phyloP scores from a whole-genome alignment of 2,888 invertebrate species.

The Seira musarum region DNA sequence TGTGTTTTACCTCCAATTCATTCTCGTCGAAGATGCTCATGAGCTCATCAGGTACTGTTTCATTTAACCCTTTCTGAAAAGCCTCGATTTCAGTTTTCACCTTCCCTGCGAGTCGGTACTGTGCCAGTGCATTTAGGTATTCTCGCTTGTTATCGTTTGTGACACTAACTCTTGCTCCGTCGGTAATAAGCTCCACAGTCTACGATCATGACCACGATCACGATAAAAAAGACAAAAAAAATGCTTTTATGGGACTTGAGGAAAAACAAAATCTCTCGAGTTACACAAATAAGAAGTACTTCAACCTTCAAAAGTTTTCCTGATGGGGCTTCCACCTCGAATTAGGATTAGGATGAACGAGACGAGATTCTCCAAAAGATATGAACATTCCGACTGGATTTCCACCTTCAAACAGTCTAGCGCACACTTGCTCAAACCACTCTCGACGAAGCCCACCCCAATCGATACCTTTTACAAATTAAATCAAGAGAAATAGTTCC shows the following conservation, averaged over 20 bases:
- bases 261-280: neutral
- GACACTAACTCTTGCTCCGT: conserved; percentile 84
- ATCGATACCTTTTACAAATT: conserved; percentile 52
- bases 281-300: no score
- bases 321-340: conserved; percentile 84
- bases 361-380: conserved; percentile 86
- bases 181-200: conserved; percentile 85
- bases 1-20: conserved; percentile 86
- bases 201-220: no score
- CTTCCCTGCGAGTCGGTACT: conserved; percentile 87
- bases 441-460: conserved; percentile 85
- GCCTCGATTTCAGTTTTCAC: conserved; percentile 88
- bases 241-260: no score
- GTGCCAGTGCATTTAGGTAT: conserved; percentile 91
- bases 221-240: no score
- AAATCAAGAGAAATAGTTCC: neutral
- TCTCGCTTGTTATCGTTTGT: conserved; percentile 83
- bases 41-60: conserved; percentile 93
- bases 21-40: conserved; percentile 96
- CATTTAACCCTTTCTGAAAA: conserved; percentile 91
- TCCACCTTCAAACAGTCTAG: conserved; percentile 87
- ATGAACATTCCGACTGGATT: conserved; percentile 82
- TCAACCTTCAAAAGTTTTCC: conserved; percentile 83
- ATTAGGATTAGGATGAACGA: conserved; percentile 87
- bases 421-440: conserved; percentile 94